Percentiles rank a stretch among this genome's conserved stretches.
Evolutionary conservation across 2,797 vertebrate species (phyloP).

Genomic region (Sebastes reedi): DNA sequence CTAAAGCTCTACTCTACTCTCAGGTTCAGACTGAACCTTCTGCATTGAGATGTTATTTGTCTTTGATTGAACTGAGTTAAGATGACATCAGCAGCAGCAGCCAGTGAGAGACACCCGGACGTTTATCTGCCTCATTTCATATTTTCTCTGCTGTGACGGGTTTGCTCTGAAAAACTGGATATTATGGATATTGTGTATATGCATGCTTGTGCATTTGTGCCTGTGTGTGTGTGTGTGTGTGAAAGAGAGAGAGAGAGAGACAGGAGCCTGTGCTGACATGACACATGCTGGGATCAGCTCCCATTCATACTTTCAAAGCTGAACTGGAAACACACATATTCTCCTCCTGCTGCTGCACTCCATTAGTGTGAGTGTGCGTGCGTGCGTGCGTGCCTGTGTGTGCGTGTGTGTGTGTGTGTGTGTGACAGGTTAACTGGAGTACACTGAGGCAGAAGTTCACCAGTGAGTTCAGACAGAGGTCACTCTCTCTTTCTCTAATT

Average conservation of each 20-base stretch:
- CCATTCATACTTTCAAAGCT: constrained; percentile 63
- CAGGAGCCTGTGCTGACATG: constrained; percentile 44
- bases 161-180: constrained; percentile 8
- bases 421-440: constrained; percentile 63
- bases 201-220: background rate
- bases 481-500: constrained; percentile 35
- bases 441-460: constrained; percentile 76
- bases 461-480: constrained; percentile 73
- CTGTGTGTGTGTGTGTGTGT: background rate
- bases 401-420: background rate
- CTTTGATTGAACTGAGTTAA: too few relatives aligned
- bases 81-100: background rate
- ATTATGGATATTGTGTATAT: background rate
- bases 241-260: too few relatives aligned
- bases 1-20: background rate
- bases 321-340: constrained; percentile 64
- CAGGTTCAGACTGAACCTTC: background rate
- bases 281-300: constrained; percentile 61
- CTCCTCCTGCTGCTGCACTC: constrained; percentile 28
- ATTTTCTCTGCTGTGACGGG: background rate
- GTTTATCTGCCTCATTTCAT: background rate
- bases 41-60: background rate
- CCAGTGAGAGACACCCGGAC: background rate
- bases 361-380: constrained; percentile 46
- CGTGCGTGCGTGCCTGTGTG: constrained; percentile 17